Percentiles rank a stretch among this genome's conserved stretches.
These are phyloP conservation scores for Colinus virginianus DNA, from an alignment of 2,113 vertebrate genomes.

Conservation along the genomic window DNA sequence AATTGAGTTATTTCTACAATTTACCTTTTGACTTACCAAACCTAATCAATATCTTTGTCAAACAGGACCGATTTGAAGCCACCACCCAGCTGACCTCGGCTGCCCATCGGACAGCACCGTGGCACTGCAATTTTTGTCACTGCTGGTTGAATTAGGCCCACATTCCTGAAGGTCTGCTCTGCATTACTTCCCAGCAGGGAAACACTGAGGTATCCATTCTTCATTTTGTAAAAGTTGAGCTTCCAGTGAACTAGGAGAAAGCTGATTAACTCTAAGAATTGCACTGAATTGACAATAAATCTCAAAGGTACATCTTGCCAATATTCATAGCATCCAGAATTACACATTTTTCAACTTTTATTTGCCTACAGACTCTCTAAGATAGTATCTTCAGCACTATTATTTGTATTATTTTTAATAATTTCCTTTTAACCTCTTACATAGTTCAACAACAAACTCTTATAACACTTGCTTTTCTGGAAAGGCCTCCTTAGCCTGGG, in stretches of 20 bases:
- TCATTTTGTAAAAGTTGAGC: neutral
- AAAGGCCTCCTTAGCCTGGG: neutral
- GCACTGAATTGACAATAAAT: neutral
- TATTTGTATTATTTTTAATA: neutral
- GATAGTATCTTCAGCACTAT: neutral
- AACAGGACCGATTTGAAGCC: neutral
- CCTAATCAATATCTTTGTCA: neutral
- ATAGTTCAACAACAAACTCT: neutral
- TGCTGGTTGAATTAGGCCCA: neutral
- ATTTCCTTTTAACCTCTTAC: neutral
- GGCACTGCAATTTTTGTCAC: neutral
- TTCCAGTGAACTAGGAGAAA: neutral
- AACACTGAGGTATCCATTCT: neutral
- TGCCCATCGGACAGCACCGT: neutral
- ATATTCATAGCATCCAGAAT: neutral
- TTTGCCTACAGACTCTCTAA: neutral
- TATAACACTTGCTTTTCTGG: neutral
- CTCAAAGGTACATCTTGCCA: neutral
- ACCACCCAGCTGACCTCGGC: neutral
- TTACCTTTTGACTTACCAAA: conserved; percentile 38
- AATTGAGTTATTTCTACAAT: conserved; percentile 19
- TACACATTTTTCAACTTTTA: neutral
- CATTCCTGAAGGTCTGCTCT: neutral
- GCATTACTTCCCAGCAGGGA: neutral
- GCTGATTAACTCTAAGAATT: neutral